Base-by-base conservation (phyloP, 1,140 invertebrate genomes). In the Drosophila bipectinata region DNA sequence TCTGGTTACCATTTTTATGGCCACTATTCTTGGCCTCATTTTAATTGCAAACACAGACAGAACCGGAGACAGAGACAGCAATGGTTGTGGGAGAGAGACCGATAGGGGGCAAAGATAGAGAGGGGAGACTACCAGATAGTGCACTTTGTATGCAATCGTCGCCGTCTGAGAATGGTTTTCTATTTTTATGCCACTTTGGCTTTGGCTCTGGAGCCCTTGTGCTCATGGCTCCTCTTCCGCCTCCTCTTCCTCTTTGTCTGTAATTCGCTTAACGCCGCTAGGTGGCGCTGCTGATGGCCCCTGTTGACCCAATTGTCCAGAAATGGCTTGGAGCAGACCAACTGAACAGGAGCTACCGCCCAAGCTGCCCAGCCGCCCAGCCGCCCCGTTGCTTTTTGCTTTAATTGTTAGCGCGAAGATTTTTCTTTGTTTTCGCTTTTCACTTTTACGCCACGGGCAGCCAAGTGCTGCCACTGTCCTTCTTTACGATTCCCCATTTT, bases 201-300 rank as follows among this genome's bases (percentile, higher is more conserved):
- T 72, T 51, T 51, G 58, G 56, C 59, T 56, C 58, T 60, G 34
- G 34, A 37, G 12, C 34, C 10, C 34, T 37, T 37, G 34, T 10
- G 9, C 32, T 9, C 32, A 7, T 21, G 41, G 5, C 5, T 10
- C 34, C 10, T n/a, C 10, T 10, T 12, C 34, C 5, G 9, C 28
- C 9, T 45, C 51, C 10, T 30, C 14, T 30, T 62, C 24, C 30
- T 54, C 30, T 54, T 54, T 34, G 64, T 15, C 37, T 49, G 55
- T 87, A 85, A 85, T 85, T 87, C 83, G 82, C 62, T 87, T 87
- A 88, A 64, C 82, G 74, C 59, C 83, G 75, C 83, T 83, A 82
- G 83, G 62, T 88, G 82, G 75, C 62, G 79, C 57, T 81, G 51
- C 62, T 68, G 66, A 77, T 77, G 73, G 63, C 73, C 81, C 59